Evolutionary conservation across 2,888 invertebrate species (phyloP).

Genomic region (Operophtera brumata): DNA sequence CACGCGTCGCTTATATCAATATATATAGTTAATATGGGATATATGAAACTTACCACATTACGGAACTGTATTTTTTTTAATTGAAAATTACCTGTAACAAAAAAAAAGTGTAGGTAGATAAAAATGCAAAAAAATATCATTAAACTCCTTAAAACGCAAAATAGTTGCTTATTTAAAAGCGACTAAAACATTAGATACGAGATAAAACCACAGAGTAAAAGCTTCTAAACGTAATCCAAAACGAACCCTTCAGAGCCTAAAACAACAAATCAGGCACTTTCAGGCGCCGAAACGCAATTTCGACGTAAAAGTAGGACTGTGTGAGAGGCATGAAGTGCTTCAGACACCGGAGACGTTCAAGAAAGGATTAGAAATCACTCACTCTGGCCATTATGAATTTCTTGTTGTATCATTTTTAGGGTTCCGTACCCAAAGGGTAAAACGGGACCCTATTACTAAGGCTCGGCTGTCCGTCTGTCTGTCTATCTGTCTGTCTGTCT

Average conservation of each 20-base stretch:
- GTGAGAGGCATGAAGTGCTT: slow-evolving; percentile 19
- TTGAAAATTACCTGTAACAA: neutral
- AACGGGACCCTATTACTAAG: too few relatives aligned
- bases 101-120: neutral
- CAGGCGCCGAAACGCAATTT: slow-evolving; percentile 19
- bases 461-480: too few relatives aligned
- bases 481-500: too few relatives aligned
- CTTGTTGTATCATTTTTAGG: slow-evolving; percentile 2
- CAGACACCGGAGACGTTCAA: slow-evolving; percentile 17
- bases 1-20: too few relatives aligned
- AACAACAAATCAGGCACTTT: slow-evolving; percentile 35
- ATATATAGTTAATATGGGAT: too few relatives aligned
- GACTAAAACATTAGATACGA: slow-evolving; percentile 14
- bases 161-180: neutral
- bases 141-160: neutral
- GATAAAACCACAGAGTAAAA: slow-evolving; percentile 23
- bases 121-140: neutral
- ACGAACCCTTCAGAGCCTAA: slow-evolving; percentile 29
- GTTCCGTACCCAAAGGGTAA: too few relatives aligned
- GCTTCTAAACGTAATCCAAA: slow-evolving; percentile 30
- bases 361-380: slow-evolving; percentile 16
- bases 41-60: too few relatives aligned
- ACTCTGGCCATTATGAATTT: slow-evolving; percentile 8
- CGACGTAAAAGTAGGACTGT: slow-evolving; percentile 17
- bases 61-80: too few relatives aligned